These are phyloP conservation scores for Pelusios castaneus DNA, from an alignment of 2,113 vertebrate species.

Conservation along the genomic window DNA sequence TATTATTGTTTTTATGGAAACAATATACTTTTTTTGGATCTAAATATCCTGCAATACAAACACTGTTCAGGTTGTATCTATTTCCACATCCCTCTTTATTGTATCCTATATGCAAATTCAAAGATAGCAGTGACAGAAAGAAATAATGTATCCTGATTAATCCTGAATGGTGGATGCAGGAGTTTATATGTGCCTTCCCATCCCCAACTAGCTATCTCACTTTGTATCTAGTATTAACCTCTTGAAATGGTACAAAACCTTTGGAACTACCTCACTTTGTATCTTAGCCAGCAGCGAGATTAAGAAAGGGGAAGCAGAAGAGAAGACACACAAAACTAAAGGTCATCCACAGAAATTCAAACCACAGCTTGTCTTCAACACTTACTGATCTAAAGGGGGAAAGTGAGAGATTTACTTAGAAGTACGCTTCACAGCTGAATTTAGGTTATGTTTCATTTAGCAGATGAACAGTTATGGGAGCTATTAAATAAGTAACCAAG, in stretches of 20 bases:
- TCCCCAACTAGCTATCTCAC: not conserved
- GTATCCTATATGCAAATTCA: not conserved
- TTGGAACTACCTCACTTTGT: not conserved
- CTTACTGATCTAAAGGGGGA: not conserved
- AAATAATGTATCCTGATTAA: not conserved
- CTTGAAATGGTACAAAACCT: not conserved
- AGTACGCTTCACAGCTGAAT: not conserved
- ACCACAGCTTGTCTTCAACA: not conserved
- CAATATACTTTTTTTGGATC: not conserved
- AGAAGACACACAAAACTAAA: slow-evolving; percentile 1
- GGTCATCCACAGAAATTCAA: not conserved
- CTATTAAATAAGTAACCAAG: slow-evolving; percentile 19
- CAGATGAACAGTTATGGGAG: slow-evolving; percentile 2
- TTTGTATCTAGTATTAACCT: not conserved
- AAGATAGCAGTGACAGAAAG: not conserved
- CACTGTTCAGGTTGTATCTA: not conserved
- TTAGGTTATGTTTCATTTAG: not conserved
- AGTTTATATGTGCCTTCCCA: not conserved
- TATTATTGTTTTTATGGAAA: not conserved
- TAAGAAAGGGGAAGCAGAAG: not conserved
- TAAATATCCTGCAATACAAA: not conserved
- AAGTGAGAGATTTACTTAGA: not conserved
- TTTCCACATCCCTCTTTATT: not conserved
- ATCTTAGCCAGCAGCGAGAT: not conserved
- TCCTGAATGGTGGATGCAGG: not conserved